Evolutionary conservation across 2,888 invertebrate genomes (phyloP).

Genomic region (Tanypteryx hageni): DNA sequence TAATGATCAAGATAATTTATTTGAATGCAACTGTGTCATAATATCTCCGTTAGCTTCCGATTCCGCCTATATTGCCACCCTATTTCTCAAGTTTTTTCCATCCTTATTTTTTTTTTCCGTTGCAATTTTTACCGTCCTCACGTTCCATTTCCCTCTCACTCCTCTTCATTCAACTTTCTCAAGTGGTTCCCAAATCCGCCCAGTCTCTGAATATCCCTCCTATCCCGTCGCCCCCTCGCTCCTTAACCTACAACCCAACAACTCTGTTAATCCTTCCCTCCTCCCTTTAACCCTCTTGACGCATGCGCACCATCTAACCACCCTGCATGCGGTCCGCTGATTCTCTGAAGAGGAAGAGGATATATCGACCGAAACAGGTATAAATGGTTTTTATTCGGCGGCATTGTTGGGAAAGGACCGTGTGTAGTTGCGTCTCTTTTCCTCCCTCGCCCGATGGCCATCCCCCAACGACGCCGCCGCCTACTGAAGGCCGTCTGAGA

Average conservation of each 20-base stretch:
- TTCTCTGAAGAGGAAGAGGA: constrained; percentile 18
- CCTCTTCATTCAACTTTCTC: too few species aligned
- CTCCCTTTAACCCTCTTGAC: neutral
- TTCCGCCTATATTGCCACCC: too few species aligned
- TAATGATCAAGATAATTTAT: too few species aligned
- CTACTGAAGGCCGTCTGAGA: neutral
- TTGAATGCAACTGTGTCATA: too few species aligned
- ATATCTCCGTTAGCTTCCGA: too few species aligned
- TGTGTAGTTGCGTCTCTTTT: neutral
- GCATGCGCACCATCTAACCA: neutral
- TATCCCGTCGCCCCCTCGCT: too few species aligned
- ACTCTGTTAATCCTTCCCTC: neutral
- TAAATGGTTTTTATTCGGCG: constrained; percentile 7
- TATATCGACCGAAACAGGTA: constrained; percentile 31
- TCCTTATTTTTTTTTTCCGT: too few species aligned
- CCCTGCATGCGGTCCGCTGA: neutral
- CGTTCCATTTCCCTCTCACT: too few species aligned
- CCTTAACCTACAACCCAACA: neutral
- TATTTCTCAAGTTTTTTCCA: too few species aligned
- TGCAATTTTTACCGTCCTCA: too few species aligned
- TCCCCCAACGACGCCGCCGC: neutral
- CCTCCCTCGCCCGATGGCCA: neutral
- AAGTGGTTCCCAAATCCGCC: too few species aligned
- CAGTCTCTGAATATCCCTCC: too few species aligned
- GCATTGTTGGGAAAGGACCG: neutral